A percentile compares a stretch with the other conserved stretches of the same genome.
These are phyloP conservation scores for Uropsilus gracilis DNA, from an alignment of 2,113 vertebrate species.

Conservation along the genomic window DNA sequence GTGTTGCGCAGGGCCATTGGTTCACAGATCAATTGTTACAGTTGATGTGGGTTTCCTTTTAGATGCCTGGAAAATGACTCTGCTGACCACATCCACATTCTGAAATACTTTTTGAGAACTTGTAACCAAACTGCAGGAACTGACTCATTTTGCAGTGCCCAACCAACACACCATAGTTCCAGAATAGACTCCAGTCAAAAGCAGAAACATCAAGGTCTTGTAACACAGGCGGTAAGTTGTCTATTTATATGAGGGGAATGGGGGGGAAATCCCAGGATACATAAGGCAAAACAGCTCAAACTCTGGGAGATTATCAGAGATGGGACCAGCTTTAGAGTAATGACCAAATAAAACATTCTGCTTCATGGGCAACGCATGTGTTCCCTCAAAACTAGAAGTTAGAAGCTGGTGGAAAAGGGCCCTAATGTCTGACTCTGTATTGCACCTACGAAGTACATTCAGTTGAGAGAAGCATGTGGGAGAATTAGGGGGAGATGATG, in stretches of 20 bases:
- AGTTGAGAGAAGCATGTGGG: neutral
- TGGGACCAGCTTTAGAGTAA: neutral
- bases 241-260: neutral
- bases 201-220: conserved; percentile 74
- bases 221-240: conserved; percentile 35
- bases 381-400: neutral
- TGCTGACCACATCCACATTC: conserved; percentile 97
- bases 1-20: conserved; percentile 86
- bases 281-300: neutral
- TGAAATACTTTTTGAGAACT: conserved; percentile 91
- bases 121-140: conserved; percentile 94
- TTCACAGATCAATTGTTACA: conserved; percentile 91
- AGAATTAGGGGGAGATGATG: neutral
- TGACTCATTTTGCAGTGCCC: conserved; percentile 92
- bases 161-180: conserved; percentile 84
- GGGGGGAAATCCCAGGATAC: conserved; percentile 23
- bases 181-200: conserved; percentile 74
- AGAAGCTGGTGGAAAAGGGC: neutral
- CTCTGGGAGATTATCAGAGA: neutral
- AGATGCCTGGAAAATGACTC: conserved; percentile 98
- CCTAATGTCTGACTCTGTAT: neutral
- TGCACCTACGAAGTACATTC: conserved; percentile 31
- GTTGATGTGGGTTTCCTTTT: conserved; percentile 99
- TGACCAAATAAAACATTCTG: neutral
- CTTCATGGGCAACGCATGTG: neutral